Base-by-base conservation (phyloP, 2,797 vertebrate genomes). In the Sebastes minor region DNA sequence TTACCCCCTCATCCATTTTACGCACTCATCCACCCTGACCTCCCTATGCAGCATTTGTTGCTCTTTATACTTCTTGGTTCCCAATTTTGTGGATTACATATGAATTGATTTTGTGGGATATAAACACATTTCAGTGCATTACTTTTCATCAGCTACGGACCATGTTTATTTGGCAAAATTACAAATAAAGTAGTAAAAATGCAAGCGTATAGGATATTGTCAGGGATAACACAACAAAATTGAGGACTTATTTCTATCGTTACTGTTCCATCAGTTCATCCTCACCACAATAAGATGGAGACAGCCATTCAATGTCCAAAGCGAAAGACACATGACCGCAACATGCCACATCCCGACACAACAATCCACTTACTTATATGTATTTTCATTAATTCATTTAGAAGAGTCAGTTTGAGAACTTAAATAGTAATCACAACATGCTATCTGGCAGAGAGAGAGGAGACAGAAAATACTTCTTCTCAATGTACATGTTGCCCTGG, bases 231-330 rank as follows among this genome's bases (percentile, higher is more conserved):
- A 52, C 8, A 4, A 52, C 49, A 52, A 52, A 52, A 18, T n/a
- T 18, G 8, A 0, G 4, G 49, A 46, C 6, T 46, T 46, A 46
- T 2, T 8, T 46, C 42, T 0, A 2, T 46, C 42, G 16, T 46
- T 46, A 1, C 18, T 61, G 10, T 35, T 62, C 59, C 30, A 62
- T 62, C 60, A 62, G 30, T 12, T 62, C 60, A 35, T 35, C 60
- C 8, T 1, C 10, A 22, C 52, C 20, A 33, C 3, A 62, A 22
- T n/a, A 63, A 38, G 11, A 62, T 35, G 32, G 30, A 62, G 60
- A 22, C 20, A 22, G 32, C 11, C 30, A 4, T 32, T 32, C 16
- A 61, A 20, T 0, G 3, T 22, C 20, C 30, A 62, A 33, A 62
- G 60, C 2, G 6, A 30, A 22, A 33, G 18, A 33, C 11, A 20